Evolutionary conservation across 2,113 vertebrate genomes (phyloP).

Genomic region (Hippocampus mohnikei): DNA sequence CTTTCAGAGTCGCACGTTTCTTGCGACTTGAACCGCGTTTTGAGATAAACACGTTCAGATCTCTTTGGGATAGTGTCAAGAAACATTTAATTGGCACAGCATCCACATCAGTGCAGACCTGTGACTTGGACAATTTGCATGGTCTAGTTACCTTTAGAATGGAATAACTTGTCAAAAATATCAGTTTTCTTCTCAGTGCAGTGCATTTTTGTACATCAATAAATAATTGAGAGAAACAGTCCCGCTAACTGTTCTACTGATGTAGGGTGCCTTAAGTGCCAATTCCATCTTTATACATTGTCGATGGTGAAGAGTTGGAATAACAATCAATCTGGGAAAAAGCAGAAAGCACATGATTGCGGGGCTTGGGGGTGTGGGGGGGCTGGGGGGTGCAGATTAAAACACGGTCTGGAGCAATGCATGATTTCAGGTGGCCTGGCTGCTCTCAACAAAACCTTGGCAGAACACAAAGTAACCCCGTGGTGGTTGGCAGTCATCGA

Average conservation of each 20-base stretch:
- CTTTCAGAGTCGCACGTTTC: slow-evolving; percentile 5
- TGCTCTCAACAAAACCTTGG: not conserved
- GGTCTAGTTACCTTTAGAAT: not conserved
- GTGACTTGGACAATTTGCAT: slow-evolving; percentile 10
- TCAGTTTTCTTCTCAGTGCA: not conserved
- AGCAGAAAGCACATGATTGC: slow-evolving; percentile 2
- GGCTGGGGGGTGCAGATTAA: not conserved
- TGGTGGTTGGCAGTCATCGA: not conserved
- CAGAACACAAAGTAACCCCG: slow-evolving; percentile 2
- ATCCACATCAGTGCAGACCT: not conserved
- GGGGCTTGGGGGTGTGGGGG: not conserved
- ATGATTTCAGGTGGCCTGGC: not conserved
- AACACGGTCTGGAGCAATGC: not conserved
- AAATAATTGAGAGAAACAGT: not conserved
- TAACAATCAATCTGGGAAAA: not conserved
- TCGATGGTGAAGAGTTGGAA: not conserved
- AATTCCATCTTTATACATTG: not conserved
- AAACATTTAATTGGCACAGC: not conserved
- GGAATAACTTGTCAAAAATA: not conserved
- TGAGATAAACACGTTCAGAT: slow-evolving; percentile 5
- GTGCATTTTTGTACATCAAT: not conserved
- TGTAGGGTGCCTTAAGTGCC: not conserved
- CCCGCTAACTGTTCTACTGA: not conserved
- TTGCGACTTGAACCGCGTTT: slow-evolving; percentile 14
- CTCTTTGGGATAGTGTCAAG: not conserved